Base-by-base conservation (phyloP, 2,888 invertebrate species). In the Cantharis lateralis region DNA sequence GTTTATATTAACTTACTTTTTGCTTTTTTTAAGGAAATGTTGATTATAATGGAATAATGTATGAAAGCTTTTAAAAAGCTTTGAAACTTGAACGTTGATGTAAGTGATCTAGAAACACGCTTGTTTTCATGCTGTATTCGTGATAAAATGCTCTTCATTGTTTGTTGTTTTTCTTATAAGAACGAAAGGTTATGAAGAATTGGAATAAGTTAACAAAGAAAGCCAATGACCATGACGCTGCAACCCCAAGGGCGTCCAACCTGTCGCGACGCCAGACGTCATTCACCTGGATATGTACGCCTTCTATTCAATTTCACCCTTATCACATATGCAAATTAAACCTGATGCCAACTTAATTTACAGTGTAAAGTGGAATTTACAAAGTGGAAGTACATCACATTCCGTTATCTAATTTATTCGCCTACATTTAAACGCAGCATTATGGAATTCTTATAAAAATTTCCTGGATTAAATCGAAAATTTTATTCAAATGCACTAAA, bases 261-360 rank as follows among this genome's bases (percentile, higher is more conserved):
- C 80, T 82, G 83, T 84, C 84, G 82, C 84, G 84, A 84, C 84
- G 84, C 82, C 78, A 82, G 84, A 81, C 84, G 84, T 84, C 85
- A 83, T 84, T 84, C 84, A 84, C 85, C 84, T 84, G 83, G 79
- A 77, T 79, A 72, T 76, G 61, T 72, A 81, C 72, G 32, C 73
- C 70, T 70, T 61, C 61, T 62, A 48, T 48, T 48, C 48, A 48
- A 63, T 70, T 70, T 72, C 64, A 26, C 62, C 69, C 68, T 68
- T 15, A 28, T 10, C 62, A 20, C 62, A 63, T 69, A 73, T 73
- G 73, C 62, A 73, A 69, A 73, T 69, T 62, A 68, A 32, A 28
- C 66, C 13, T 48, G 48, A 68, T 32, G 28, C 18, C 64, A 48
- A 72, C 15, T 18, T 16, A 32, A 28, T 69, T 69, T 32, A 69